Evolutionary conservation across 53 echinoderm and acorn worm species (phyloP).

Genomic region (Luidia sarsii): DNA sequence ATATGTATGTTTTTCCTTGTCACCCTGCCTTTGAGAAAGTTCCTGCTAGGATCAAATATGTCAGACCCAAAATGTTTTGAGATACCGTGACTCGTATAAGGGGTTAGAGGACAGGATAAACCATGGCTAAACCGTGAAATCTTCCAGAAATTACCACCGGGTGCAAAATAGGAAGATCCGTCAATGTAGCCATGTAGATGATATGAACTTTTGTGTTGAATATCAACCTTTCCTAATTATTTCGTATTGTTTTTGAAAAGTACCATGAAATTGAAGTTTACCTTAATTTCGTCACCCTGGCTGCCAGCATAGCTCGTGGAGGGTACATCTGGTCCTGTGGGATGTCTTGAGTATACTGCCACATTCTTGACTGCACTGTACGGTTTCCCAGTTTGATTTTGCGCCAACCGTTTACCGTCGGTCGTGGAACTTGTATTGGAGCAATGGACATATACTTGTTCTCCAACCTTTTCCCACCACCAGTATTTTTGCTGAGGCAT

Average conservation of each 20-base stretch:
- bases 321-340: too few relatives aligned
- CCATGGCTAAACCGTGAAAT: too few relatives aligned
- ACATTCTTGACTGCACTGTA: background rate
- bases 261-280: background rate
- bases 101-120: too few relatives aligned
- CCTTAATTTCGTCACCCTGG: background rate
- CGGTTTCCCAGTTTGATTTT: background rate
- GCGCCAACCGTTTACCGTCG: background rate
- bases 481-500: background rate
- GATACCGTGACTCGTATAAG: too few relatives aligned
- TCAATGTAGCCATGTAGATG: background rate
- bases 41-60: too few relatives aligned
- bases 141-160: too few relatives aligned
- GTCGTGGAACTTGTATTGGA: background rate
- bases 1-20: too few relatives aligned
- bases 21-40: too few relatives aligned
- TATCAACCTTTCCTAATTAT: background rate
- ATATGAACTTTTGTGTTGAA: background rate
- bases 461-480: background rate
- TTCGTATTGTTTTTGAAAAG: background rate
- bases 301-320: too few relatives aligned
- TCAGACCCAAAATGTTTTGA: too few relatives aligned
- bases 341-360: background rate
- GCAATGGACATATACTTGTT: background rate
- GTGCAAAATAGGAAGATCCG: too few relatives aligned